phyloP scores from a whole-genome alignment of 2,113 vertebrate genomes.

The Anser cygnoides region DNA sequence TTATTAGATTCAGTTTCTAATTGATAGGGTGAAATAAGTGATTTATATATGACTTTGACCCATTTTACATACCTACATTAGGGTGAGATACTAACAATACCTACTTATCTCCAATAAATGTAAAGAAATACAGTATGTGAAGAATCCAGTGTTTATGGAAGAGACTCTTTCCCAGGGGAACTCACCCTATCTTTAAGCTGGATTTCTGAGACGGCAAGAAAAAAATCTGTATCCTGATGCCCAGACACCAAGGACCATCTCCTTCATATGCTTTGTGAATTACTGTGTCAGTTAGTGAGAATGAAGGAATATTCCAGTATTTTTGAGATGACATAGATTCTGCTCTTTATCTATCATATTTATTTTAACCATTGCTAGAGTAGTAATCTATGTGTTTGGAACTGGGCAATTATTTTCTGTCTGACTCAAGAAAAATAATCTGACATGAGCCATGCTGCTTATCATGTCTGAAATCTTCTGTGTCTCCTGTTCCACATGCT shows the following conservation, averaged over 20 bases:
- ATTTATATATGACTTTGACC: neutral
- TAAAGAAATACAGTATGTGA: neutral
- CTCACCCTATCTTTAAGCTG: neutral
- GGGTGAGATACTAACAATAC: neutral
- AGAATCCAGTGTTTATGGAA: neutral
- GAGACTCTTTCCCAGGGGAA: neutral
- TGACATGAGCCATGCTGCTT: neutral
- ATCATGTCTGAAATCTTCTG: neutral
- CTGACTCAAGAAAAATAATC: neutral
- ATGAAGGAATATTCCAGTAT: neutral
- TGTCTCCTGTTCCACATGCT: neutral
- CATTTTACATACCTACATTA: neutral
- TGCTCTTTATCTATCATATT: neutral
- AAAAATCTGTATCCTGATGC: neutral
- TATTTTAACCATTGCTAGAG: neutral
- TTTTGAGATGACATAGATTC: neutral
- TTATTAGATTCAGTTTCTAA: neutral
- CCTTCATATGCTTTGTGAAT: neutral
- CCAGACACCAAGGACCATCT: neutral
- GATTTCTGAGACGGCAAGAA: neutral
- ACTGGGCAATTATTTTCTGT: neutral
- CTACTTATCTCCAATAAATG: neutral
- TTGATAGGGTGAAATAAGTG: neutral
- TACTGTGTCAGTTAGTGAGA: neutral
- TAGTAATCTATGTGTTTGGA: neutral